phyloP scores from a whole-genome alignment of 1,140 invertebrate species.

The Copidosoma floridanum region DNA sequence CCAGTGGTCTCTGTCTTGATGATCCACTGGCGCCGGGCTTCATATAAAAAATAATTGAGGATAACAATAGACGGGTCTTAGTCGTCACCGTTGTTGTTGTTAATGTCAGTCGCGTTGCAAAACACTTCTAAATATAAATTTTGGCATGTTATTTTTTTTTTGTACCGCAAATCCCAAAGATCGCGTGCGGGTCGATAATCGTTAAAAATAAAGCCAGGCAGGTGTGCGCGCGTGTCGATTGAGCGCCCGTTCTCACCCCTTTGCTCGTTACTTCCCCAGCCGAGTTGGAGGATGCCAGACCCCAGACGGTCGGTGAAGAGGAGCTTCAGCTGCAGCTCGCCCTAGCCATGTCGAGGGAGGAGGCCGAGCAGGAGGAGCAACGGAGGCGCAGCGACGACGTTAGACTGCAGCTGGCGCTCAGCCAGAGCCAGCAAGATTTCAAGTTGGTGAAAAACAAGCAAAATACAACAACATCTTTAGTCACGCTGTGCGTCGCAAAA shows the following conservation, averaged over 20 bases:
- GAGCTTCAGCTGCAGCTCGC: slow-evolving; percentile 97
- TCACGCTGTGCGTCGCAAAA: slow-evolving; percentile 2
- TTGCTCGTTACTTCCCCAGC: slow-evolving; percentile 45
- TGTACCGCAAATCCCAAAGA: not conserved
- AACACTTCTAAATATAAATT: not conserved
- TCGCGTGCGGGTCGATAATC: not conserved
- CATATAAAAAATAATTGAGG: no score
- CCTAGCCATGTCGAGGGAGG: slow-evolving; percentile 96
- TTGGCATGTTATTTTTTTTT: slow-evolving; percentile 19
- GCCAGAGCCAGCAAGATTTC: slow-evolving; percentile 89
- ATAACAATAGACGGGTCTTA: no score
- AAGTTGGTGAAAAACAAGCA: slow-evolving; percentile 58
- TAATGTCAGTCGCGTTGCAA: no score
- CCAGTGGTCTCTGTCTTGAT: no score
- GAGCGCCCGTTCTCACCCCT: no score
- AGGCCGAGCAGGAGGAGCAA: slow-evolving; percentile 95
- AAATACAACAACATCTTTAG: not conserved
- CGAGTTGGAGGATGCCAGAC: slow-evolving; percentile 90
- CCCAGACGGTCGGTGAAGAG: slow-evolving; percentile 95
- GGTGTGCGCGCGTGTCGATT: no score
- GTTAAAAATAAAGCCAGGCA: slow-evolving; percentile 7
- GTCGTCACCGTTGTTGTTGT: no score
- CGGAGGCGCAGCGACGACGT: slow-evolving; percentile 91
- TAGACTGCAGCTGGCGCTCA: slow-evolving; percentile 87
- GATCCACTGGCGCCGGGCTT: no score